Conservation (phyloP, 2,113 vertebrate genomes). For the Daboia siamensis region DNA sequence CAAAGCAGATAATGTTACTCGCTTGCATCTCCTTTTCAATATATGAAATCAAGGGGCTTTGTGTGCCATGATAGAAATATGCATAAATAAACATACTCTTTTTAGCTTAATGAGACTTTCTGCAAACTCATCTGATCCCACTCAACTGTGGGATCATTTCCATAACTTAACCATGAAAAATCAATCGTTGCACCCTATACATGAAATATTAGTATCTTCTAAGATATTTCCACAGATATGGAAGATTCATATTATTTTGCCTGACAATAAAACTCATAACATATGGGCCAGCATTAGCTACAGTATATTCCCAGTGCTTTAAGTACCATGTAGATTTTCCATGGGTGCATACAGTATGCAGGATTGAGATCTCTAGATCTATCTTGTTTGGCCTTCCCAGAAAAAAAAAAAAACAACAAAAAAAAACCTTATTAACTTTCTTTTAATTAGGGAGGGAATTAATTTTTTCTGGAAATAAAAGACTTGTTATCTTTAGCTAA, state of each 20-base stretch:
- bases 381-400: neutral
- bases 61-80: neutral
- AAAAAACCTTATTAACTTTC: neutral
- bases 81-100: neutral
- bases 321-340: neutral
- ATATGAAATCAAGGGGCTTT: neutral
- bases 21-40: neutral
- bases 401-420: neutral
- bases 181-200: neutral
- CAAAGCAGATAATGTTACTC: neutral
- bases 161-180: constrained; percentile 20
- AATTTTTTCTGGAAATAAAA: neutral
- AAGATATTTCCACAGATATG: neutral
- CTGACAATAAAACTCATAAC: neutral
- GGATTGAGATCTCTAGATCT: neutral
- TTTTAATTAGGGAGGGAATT: neutral
- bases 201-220: constrained; percentile 14
- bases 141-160: neutral
- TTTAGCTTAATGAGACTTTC: constrained; percentile 7
- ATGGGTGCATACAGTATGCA: neutral
- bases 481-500: neutral
- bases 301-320: constrained; percentile 1
- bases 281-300: neutral
- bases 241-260: constrained; percentile 14
- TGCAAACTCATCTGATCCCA: constrained; percentile 24